Evolutionary conservation across 2,113 vertebrate genomes (phyloP).

Genomic region (Phyllostomus discolor): DNA sequence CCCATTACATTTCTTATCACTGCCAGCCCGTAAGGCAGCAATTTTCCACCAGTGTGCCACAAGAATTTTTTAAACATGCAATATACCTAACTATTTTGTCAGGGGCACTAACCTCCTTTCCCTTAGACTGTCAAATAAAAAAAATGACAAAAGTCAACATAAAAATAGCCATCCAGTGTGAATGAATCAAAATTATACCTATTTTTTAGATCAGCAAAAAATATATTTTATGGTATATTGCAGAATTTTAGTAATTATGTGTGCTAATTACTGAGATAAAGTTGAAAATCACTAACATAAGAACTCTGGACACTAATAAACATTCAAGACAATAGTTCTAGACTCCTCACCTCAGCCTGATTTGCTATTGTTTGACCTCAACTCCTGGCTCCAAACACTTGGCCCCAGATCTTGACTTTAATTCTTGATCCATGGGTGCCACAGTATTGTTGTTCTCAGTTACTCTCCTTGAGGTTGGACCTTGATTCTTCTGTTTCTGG

Average conservation of each 20-base stretch:
- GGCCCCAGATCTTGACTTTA: not conserved
- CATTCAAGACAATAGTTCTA: not conserved
- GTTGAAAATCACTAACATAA: not conserved
- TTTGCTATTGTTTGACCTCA: not conserved
- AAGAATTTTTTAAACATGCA: not conserved
- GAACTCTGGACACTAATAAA: not conserved
- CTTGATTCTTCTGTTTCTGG: not conserved
- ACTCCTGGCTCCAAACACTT: not conserved
- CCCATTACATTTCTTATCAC: not conserved
- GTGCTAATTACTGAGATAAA: not conserved
- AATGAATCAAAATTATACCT: no score
- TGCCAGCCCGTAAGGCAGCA: not conserved
- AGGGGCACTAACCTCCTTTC: not conserved
- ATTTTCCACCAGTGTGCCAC: not conserved
- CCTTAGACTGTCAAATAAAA: not conserved
- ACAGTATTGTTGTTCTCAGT: not conserved
- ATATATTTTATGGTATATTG: not conserved
- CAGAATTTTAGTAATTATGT: not conserved
- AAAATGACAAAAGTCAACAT: not conserved
- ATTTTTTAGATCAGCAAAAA: not conserved
- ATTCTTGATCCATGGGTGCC: not conserved
- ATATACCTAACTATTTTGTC: not conserved
- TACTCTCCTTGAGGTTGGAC: not conserved
- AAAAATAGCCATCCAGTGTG: no score
- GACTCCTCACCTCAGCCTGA: not conserved